Base-by-base conservation (phyloP, 2,113 vertebrate species). In the Sorex fumeus region DNA sequence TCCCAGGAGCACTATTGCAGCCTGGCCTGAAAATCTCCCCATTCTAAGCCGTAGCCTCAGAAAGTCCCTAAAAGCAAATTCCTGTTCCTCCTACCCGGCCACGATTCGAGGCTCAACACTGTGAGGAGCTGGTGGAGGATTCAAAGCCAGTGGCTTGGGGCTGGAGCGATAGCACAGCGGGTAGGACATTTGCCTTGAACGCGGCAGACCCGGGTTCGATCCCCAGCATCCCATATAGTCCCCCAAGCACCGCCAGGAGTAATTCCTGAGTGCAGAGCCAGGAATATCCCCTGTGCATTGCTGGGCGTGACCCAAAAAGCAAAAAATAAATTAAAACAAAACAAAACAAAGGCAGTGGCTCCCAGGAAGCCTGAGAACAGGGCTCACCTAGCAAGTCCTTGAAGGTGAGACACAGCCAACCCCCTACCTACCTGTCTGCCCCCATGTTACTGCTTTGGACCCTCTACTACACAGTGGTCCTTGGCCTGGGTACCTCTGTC, bases 41-140 rank as follows among this genome's bases (percentile, higher is more conserved):
- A 19, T 50, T 86, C 84, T 75, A 82, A 93, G 64, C 53, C 62
- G 79, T 75, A 75, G 45, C 43, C 60, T 92, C 93, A 93, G 87
- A 93, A 96, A 93, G 76, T 89, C 87, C 91, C 95, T 45, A 9
- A 47, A 2, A 57, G 66, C 21, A 21, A 88, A 76, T 75, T 47
- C 67, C 13, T 76, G 67, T 77, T 45, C 93, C 81, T 82, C 40
- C 40, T 18, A 25, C 47, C 45, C n/a, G 86, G 40, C 62, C 70
- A 67, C 84, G 88, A 93, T 91, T 94, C 84, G 84, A 87, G 64
- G 87, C 81, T 60, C 47, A 1, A 53, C 84, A 69, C 32, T 53
- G 32, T 4, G 45, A 1, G 23, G 60, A 62, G 36, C 43, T 75
- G 84, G 40, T 72, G 84, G 40, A 64, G 70, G 93, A 87, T 21